These are phyloP conservation scores for Cephalopachus bancanus DNA, from an alignment of 2,797 vertebrate genomes.

Conservation along the genomic window DNA sequence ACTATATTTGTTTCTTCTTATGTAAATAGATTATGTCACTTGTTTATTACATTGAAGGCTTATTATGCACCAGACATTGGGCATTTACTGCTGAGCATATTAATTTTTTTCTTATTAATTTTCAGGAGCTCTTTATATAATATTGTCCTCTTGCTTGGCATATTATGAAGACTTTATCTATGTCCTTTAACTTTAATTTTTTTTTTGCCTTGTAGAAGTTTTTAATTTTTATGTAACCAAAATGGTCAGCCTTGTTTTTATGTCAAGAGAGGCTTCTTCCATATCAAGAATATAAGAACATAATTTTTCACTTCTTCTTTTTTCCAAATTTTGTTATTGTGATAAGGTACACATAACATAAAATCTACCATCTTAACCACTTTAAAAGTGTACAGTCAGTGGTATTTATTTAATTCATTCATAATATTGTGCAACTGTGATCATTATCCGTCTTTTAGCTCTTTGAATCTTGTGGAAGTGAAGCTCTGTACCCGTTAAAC, in stretches of 20 bases:
- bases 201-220: neutral
- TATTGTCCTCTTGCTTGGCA: neutral
- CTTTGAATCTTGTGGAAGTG: neutral
- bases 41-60: neutral
- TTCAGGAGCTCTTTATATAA: neutral
- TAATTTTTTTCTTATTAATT: neutral
- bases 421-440: neutral
- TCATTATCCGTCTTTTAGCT: neutral
- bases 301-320: neutral
- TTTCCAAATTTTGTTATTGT: neutral
- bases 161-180: neutral
- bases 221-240: neutral
- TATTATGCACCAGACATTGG: neutral
- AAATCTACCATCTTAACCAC: neutral
- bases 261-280: neutral
- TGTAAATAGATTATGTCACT: neutral
- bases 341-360: neutral
- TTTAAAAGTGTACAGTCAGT: neutral
- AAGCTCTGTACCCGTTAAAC: neutral
- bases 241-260: neutral
- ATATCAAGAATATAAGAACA: neutral
- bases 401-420: neutral
- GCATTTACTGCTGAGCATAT: neutral
- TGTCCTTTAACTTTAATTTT: neutral
- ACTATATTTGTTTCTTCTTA: neutral